These are phyloP conservation scores for Paraescarpia echinospica DNA, from an alignment of 1,140 invertebrate species.

Conservation along the genomic window DNA sequence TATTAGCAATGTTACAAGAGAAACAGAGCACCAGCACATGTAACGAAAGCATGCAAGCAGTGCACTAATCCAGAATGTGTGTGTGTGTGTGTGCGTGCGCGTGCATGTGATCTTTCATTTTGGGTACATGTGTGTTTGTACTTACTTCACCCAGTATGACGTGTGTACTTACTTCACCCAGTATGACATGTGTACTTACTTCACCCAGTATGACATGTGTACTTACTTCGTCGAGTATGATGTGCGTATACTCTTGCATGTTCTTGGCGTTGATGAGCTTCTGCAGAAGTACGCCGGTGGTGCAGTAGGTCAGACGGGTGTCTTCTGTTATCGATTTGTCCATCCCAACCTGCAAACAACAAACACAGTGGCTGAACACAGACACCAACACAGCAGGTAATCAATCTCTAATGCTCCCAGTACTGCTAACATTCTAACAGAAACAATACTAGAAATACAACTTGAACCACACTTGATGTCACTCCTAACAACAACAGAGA, in stretches of 20 bases:
- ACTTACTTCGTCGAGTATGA: conserved; percentile 58
- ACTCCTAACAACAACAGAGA: too few species aligned
- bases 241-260: conserved; percentile 55
- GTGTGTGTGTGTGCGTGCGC: neutral
- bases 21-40: too few species aligned
- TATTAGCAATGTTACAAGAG: too few species aligned
- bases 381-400: too few species aligned
- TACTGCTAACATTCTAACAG: too few species aligned
- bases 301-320: conserved; percentile 54
- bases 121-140: too few species aligned
- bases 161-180: neutral
- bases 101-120: too few species aligned
- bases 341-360: conserved; percentile 63
- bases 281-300: conserved; percentile 56
- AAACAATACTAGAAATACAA: too few species aligned
- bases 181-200: too few species aligned
- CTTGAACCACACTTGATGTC: neutral
- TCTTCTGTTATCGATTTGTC: conserved; percentile 62
- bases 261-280: conserved; percentile 53
- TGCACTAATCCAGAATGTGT: neutral
- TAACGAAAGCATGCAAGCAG: too few species aligned
- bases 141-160: neutral
- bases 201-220: neutral
- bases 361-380: neutral
- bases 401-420: too few species aligned